phyloP scores from a whole-genome alignment of 1,140 invertebrate species.

The Globodera ellingtonae region DNA sequence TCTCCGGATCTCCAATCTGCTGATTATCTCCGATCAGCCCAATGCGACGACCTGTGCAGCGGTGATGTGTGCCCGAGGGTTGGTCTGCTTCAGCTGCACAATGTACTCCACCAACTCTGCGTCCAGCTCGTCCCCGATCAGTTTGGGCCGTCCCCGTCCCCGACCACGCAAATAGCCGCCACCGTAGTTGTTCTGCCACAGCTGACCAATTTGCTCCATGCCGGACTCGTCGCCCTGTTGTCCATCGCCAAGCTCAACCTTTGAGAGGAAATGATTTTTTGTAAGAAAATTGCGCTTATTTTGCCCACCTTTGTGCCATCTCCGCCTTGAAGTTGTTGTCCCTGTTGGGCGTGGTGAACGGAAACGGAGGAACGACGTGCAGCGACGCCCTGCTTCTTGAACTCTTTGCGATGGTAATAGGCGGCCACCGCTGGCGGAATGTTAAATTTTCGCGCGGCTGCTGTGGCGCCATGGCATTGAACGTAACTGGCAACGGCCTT shows the following conservation, averaged over 20 bases:
- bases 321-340: slow-evolving; percentile 5
- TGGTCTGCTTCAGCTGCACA: slow-evolving; percentile 55
- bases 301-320: slow-evolving; percentile 4
- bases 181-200: slow-evolving; percentile 9
- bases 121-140: slow-evolving; percentile 64
- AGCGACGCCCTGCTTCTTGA: slow-evolving; percentile 26
- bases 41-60: slow-evolving; percentile 45
- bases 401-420: slow-evolving; percentile 53
- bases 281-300: background rate
- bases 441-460: slow-evolving; percentile 56
- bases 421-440: slow-evolving; percentile 53
- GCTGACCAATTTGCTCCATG: slow-evolving; percentile 1
- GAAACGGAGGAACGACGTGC: slow-evolving; percentile 2
- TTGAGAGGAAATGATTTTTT: background rate
- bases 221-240: background rate
- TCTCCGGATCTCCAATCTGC: too few relatives aligned
- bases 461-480: slow-evolving; percentile 48
- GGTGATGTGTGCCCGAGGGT: slow-evolving; percentile 56
- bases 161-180: slow-evolving; percentile 57
- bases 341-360: background rate
- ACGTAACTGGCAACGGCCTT: slow-evolving; percentile 48
- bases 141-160: slow-evolving; percentile 60
- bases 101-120: slow-evolving; percentile 64
- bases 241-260: background rate
- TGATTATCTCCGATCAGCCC: background rate